Conservation (phyloP, 1,140 invertebrate species). For the Zaprionus vittiger region DNA sequence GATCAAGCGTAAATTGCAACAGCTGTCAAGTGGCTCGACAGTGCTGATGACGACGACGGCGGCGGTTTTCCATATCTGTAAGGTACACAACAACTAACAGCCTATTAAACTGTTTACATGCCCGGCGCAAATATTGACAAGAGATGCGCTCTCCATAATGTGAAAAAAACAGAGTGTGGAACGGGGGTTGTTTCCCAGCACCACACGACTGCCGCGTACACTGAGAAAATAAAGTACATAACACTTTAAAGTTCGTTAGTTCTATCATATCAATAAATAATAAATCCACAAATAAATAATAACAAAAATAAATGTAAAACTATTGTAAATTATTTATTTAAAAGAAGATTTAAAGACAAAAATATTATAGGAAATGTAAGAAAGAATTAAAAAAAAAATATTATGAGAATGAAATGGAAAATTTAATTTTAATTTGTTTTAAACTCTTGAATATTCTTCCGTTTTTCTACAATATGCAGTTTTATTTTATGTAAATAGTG, state of each 20-base stretch:
- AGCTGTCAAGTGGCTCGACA: conserved; percentile 74
- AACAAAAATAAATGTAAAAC: no score
- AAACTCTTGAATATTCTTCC: no score
- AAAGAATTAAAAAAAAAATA: no score
- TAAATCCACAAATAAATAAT: no score
- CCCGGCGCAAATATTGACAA: conserved; percentile 75
- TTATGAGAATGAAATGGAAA: no score
- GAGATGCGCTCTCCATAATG: conserved; percentile 53
- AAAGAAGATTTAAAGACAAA: no score
- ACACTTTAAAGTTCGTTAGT: not conserved
- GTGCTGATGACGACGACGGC: conserved; percentile 2
- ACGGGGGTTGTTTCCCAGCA: conserved; percentile 6
- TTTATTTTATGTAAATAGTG: no score
- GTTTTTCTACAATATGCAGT: no score
- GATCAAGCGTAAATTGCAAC: conserved; percentile 80
- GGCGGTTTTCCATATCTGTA: conserved; percentile 56
- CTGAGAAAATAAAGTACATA: not conserved
- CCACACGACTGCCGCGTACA: not conserved
- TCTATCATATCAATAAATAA: no score
- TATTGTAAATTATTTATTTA: no score
- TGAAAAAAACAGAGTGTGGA: not conserved
- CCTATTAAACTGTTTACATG: conserved; percentile 82
- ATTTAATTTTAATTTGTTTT: no score
- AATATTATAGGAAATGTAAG: no score
- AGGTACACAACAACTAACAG: conserved; percentile 64